A percentile compares a stretch with the other conserved stretches of the same genome.
phyloP scores from a whole-genome alignment of 1,140 invertebrate genomes.

The Drosophila bipectinata region DNA sequence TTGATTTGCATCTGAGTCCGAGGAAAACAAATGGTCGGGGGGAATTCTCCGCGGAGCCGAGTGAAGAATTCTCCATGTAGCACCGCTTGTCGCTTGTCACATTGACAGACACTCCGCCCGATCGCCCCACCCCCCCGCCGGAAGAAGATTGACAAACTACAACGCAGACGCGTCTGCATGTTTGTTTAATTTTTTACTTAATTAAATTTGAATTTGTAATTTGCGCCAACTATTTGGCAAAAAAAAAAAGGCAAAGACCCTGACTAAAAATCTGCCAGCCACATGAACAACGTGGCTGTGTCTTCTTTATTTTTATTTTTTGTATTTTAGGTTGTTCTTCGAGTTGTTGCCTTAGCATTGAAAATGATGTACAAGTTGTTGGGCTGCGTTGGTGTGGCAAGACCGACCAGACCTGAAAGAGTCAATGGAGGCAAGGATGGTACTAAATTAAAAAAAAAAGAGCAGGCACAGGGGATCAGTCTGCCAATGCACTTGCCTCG shows the following conservation, averaged over 20 bases:
- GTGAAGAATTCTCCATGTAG: conserved; percentile 57
- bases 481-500: conserved; percentile 36
- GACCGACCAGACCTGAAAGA: conserved; percentile 49
- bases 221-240: conserved; percentile 67
- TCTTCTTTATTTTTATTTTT: conserved; percentile 14
- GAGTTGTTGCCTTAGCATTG: conserved; percentile 75
- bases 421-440: conserved; percentile 27
- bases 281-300: conserved; percentile 52
- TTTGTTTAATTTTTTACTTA: conserved; percentile 83
- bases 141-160: conserved; percentile 64
- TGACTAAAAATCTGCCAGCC: conserved; percentile 71
- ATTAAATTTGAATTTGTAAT: conserved; percentile 83
- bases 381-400: conserved; percentile 70
- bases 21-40: not conserved
- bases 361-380: conserved; percentile 81
- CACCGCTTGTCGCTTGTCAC: conserved; percentile 77
- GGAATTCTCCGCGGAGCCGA: conserved; percentile 61
- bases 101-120: conserved; percentile 65
- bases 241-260: conserved; percentile 18
- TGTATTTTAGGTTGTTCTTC: conserved; percentile 21
- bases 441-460: not conserved
- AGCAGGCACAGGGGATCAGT: conserved; percentile 22
- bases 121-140: not conserved
- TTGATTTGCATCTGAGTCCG: conserved; percentile 67
- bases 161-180: conserved; percentile 77